These are phyloP conservation scores for Mechanitis mazaeus DNA, from an alignment of 2,888 invertebrate species.

Conservation along the genomic window DNA sequence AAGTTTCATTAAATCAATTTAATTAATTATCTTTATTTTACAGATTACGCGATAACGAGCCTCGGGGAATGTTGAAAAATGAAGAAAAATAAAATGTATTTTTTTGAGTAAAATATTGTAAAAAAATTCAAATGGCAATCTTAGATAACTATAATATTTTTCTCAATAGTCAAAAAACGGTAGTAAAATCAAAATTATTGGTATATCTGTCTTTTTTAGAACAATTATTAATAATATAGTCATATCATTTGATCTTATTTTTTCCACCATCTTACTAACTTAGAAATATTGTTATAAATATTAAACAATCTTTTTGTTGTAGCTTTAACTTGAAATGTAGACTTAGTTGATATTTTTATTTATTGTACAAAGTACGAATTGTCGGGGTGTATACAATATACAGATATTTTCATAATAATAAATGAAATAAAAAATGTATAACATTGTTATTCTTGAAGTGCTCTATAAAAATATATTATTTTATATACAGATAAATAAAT, in stretches of 20 bases:
- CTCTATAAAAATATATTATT: too few relatives aligned
- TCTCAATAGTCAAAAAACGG: too few relatives aligned
- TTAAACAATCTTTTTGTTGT: conserved; percentile 4
- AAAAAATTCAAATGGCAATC: too few relatives aligned
- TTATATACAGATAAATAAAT: too few relatives aligned
- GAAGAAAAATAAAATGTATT: background rate
- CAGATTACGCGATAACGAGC: conserved; percentile 77
- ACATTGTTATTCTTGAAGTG: background rate
- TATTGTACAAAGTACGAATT: conserved; percentile 63
- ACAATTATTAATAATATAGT: too few relatives aligned
- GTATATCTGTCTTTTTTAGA: too few relatives aligned
- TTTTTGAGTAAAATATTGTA: background rate
- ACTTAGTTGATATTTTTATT: conserved; percentile 44
- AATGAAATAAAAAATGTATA: background rate
- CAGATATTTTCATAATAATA: conserved; percentile 14
- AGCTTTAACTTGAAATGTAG: conserved; percentile 26
- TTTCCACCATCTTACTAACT: too few relatives aligned
- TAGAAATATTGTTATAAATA: background rate
- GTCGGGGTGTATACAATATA: background rate
- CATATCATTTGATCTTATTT: too few relatives aligned
- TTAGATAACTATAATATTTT: too few relatives aligned
- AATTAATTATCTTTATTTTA: conserved; percentile 33
- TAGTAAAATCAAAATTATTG: too few relatives aligned
- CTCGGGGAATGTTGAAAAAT: conserved; percentile 72
- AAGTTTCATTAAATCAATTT: too few relatives aligned